These are phyloP conservation scores for Galeopterus variegatus DNA, from an alignment of 2,113 vertebrate species.

Conservation along the genomic window DNA sequence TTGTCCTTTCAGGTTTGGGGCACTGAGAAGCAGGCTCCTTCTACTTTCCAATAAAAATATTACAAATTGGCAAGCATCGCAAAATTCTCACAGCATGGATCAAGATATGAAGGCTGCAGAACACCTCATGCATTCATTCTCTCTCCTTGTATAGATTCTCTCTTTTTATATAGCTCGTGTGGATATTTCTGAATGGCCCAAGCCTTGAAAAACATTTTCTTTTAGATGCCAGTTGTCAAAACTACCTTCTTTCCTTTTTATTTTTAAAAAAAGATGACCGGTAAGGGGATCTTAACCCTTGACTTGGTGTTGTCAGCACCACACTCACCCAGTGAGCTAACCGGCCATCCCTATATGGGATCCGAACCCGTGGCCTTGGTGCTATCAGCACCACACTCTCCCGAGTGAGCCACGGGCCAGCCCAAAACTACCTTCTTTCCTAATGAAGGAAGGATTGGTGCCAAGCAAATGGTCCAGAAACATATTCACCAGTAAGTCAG, in stretches of 20 bases:
- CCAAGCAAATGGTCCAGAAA: neutral
- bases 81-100: neutral
- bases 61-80: neutral
- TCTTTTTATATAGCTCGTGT: neutral
- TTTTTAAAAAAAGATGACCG: too few species aligned
- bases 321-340: too few species aligned
- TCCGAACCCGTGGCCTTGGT: too few species aligned
- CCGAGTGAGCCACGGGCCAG: too few species aligned
- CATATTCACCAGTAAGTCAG: neutral
- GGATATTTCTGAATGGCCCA: neutral
- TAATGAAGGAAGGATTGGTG: neutral
- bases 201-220: neutral
- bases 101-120: neutral
- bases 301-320: too few species aligned
- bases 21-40: neutral
- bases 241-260: neutral
- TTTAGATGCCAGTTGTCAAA: neutral
- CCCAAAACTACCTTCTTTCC: conserved; percentile 22
- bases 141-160: neutral
- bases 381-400: too few species aligned
- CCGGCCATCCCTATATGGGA: too few species aligned
- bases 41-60: neutral
- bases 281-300: too few species aligned
- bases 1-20: neutral
- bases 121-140: neutral